phyloP scores from a whole-genome alignment of 37 sponge, comb jelly and placozoan genomes.

The Eunapius fragilis region DNA sequence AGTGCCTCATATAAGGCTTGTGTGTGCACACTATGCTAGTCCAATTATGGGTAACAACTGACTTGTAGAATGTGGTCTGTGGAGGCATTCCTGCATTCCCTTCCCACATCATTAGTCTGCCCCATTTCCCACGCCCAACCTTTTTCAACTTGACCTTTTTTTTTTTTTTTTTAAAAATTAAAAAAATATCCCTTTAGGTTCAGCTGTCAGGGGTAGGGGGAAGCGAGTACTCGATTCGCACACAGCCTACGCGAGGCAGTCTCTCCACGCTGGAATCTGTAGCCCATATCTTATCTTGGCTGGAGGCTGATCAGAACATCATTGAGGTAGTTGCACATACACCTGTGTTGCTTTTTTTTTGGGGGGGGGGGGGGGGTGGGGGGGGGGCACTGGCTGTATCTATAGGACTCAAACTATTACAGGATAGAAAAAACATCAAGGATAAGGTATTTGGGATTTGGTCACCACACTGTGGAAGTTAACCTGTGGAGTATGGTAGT shows the following conservation, averaged over 20 bases:
- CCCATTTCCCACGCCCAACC: not conserved
- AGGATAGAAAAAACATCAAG: too few species aligned
- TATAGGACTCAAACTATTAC: too few species aligned
- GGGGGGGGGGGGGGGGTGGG: too few species aligned
- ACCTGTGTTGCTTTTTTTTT: not conserved
- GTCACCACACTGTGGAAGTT: too few species aligned
- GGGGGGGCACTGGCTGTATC: too few species aligned
- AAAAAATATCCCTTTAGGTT: conserved; percentile 40
- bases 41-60: not conserved
- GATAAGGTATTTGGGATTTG: too few species aligned
- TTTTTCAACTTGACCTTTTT: not conserved
- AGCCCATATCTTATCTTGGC: conserved; percentile 75
- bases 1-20: too few species aligned
- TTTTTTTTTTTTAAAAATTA: not conserved
- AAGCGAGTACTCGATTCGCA: conserved; percentile 92
- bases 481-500: too few species aligned
- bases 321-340: conserved; percentile 37
- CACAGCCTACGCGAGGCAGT: conserved; percentile 82
- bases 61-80: not conserved
- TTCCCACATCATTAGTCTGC: not conserved
- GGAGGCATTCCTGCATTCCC: not conserved
- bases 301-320: conserved; percentile 66
- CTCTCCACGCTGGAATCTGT: conserved; percentile 91
- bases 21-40: too few species aligned
- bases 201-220: conserved; percentile 27